Evolutionary conservation across 2,888 invertebrate genomes (phyloP), one percentile per base, ranked within the genome.

Genomic region (Stenichneumon culpator): DNA sequence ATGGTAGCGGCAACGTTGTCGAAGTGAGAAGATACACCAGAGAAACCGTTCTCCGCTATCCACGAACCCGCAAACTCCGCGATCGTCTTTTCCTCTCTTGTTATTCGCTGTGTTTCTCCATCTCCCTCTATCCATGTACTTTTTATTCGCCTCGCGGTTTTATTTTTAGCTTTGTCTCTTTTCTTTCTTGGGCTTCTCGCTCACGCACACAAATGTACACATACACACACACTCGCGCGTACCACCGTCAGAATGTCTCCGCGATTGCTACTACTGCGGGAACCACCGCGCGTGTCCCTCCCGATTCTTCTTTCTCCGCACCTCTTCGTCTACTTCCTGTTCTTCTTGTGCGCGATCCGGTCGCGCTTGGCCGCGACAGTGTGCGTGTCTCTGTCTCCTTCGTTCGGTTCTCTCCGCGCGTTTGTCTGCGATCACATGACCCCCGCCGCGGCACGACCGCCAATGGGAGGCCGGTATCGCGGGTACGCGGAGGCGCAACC

Each of bases 401-500:
- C 60, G 73, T 52, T 52, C 52, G 73, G 74, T 80, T 84, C 79
- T 86, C 84, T 73, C 78, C 65, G 81, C 67, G 82, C 68, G 77
- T 72, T 82, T 77, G 52, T 60, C 72, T 75, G 72, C 44, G 72
- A 89, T 92, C 93, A 93, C 93, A 92, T 92, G 93, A 93, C 88
- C 82, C 22, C 77, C 79, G 84, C 82, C 80, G 65, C 77, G 77
- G 25, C 81, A 85, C 80, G 87, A 75, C 87, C 87, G 84, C 93
- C 93, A 94, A 93, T 94, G 87, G 89, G 85, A 83, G 79, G 68
- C 84, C 93, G 93, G 93, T 93, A 93, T 92, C 93, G 79, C 83
- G 87, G 90, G 86, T 83, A 87, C 90, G 88, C 65, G 91, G 84
- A 87, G 86, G 93, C 92, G 93, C 93, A 93, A 93, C 94, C 94